Base-by-base conservation (phyloP, 2,797 vertebrate species). In the Oreochromis grahami region DNA sequence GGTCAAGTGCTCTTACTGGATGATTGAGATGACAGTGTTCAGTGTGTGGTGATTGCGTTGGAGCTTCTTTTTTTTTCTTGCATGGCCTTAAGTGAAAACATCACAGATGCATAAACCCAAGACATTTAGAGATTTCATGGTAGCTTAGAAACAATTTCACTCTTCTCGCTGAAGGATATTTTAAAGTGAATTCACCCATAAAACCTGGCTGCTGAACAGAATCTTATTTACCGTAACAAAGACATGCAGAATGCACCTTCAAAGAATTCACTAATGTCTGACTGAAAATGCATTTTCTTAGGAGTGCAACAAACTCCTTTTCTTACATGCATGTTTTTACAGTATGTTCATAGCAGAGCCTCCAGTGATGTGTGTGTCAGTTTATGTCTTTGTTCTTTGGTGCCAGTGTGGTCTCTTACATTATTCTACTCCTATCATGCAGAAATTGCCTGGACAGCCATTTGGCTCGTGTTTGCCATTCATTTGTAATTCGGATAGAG, bases 401-500 rank as follows among this genome's bases (percentile, higher is more conserved):
- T 86, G 84, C 89, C 90, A 82, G 60, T 58, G 91, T 60, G 76
- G 90, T 91, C 87, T 88, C 87, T 92, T 89, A 86, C 88, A 92
- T 95, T 93, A 93, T 93, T 94, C 87, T 80, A 92, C 85, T 92
- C 91, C 93, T 91, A 94, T 94, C 92, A 94, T 94, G 93, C 93
- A 94, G 93, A 94, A 95, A 95, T 94, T 92, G 94, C 91, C 91
- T 87, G 92, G 94, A 94, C 93, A 93, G 93, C 93, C 94, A 93
- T 96, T 96, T 96, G 96, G 96, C 96, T 94, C 55, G 29, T 72
- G 87, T 82, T 94, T 91, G 90, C 90, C 89, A 91, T 95, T 93
- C 93, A 95, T 96, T 96, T 96, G 95, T 96, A 95, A 96, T 96
- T 93, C 77, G 80, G 90, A 93, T 92, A 91, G 94, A 94, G 92